These are phyloP conservation scores for Tretioscincus oriximinensis DNA, from an alignment of 2,113 vertebrate genomes.

Conservation along the genomic window DNA sequence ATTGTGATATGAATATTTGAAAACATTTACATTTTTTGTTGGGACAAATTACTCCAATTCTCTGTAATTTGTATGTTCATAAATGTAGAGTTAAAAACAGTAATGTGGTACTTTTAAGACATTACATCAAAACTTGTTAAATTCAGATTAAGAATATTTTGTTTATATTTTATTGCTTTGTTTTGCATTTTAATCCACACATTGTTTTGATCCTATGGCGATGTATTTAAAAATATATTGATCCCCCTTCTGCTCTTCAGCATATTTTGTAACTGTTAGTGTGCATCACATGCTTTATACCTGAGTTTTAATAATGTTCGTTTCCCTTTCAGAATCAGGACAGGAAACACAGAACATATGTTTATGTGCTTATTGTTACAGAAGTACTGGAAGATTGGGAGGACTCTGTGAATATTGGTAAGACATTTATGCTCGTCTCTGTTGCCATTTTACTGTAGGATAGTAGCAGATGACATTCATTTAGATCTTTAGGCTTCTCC, in stretches of 20 bases:
- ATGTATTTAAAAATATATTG: background rate
- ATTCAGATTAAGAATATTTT: background rate
- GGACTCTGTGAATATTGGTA: conserved; percentile 97
- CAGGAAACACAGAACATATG: conserved; percentile 96
- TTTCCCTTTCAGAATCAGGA: conserved; percentile 85
- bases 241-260: background rate
- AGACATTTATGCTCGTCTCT: conserved; percentile 42
- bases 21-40: background rate
- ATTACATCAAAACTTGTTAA: background rate
- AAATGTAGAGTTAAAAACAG: background rate
- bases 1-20: background rate
- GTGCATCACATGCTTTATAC: background rate
- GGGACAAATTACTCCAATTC: background rate
- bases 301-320: background rate
- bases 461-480: accelerated
- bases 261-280: background rate
- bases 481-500: background rate
- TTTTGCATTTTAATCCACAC: background rate
- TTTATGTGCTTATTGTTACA: conserved; percentile 95
- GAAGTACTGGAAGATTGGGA: conserved; percentile 98
- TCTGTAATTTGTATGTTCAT: background rate
- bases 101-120: background rate
- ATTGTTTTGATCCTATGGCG: background rate
- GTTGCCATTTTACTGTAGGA: background rate
- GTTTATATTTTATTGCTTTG: background rate